phyloP scores from a whole-genome alignment of 1,140 invertebrate species.

The Tetragnatha versicolor region DNA sequence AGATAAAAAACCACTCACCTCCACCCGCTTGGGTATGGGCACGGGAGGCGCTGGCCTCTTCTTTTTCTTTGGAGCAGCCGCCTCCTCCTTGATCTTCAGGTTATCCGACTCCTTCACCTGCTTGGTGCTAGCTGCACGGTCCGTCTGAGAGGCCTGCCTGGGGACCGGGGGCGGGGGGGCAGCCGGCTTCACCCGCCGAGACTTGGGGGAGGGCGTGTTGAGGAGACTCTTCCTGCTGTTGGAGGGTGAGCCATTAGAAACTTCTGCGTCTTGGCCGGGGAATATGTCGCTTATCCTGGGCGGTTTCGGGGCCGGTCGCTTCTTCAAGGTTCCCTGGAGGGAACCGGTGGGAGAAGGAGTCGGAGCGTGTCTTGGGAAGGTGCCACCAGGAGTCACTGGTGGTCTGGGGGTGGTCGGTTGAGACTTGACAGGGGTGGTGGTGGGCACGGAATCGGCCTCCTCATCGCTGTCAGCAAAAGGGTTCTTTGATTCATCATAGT shows the following conservation, averaged over 20 bases:
- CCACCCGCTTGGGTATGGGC: constrained; percentile 73
- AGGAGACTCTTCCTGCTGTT: neutral
- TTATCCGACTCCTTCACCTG: constrained; percentile 17
- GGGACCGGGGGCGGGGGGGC: constrained; percentile 28
- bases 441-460: constrained; percentile 17
- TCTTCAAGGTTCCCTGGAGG: constrained; percentile 71
- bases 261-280: constrained; percentile 26
- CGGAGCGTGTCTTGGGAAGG: neutral
- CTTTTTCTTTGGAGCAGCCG: constrained; percentile 63
- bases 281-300: constrained; percentile 61
- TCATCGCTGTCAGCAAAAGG: constrained; percentile 70
- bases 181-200: constrained; percentile 30
- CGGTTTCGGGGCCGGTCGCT: constrained; percentile 70
- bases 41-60: constrained; percentile 82
- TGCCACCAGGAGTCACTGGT: neutral
- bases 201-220: constrained; percentile 37
- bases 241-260: constrained; percentile 30
- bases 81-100: neutral
- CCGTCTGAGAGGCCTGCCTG: constrained; percentile 8
- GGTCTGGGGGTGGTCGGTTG: neutral
- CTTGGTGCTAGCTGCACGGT: neutral
- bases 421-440: neutral
- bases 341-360: constrained; percentile 64
- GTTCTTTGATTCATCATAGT: constrained; percentile 66
- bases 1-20: constrained; percentile 62